Evolutionary conservation across 2,113 vertebrate genomes (phyloP).

Genomic region (Platanista minor): DNA sequence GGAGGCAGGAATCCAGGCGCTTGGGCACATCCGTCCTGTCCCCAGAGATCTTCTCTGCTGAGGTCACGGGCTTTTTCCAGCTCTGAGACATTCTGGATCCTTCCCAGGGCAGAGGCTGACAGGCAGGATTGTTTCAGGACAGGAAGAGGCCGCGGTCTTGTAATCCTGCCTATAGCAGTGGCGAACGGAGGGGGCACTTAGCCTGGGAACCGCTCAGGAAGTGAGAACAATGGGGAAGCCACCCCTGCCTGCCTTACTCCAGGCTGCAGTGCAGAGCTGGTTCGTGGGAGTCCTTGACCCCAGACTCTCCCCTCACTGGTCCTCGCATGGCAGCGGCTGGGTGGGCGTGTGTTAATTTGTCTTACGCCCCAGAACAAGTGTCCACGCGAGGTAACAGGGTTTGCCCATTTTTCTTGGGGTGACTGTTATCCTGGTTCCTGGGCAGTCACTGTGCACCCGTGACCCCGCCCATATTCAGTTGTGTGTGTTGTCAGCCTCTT

Average conservation of each 20-base stretch:
- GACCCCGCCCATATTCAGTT: too few relatives aligned
- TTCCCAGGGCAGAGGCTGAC: neutral
- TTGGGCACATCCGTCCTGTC: neutral
- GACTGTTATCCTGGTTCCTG: neutral
- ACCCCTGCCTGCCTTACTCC: accelerated
- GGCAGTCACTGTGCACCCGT: too few relatives aligned
- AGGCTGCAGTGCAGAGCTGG: neutral
- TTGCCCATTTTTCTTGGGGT: neutral
- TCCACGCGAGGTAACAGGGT: neutral
- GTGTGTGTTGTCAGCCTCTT: too few relatives aligned
- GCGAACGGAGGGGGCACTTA: accelerated
- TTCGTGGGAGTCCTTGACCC: accelerated
- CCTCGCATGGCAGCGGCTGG: accelerated
- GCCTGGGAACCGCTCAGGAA: neutral
- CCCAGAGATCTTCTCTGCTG: neutral
- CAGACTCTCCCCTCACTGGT: accelerated
- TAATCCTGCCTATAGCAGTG: neutral
- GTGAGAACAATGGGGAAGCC: accelerated
- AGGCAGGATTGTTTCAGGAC: accelerated
- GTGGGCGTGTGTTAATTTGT: neutral
- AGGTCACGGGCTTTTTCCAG: neutral
- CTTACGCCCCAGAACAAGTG: neutral
- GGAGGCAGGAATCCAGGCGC: neutral
- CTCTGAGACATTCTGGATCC: neutral
- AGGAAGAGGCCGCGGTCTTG: accelerated